Conservation (phyloP, 2,113 vertebrate species). For the Otis tarda region DNA sequence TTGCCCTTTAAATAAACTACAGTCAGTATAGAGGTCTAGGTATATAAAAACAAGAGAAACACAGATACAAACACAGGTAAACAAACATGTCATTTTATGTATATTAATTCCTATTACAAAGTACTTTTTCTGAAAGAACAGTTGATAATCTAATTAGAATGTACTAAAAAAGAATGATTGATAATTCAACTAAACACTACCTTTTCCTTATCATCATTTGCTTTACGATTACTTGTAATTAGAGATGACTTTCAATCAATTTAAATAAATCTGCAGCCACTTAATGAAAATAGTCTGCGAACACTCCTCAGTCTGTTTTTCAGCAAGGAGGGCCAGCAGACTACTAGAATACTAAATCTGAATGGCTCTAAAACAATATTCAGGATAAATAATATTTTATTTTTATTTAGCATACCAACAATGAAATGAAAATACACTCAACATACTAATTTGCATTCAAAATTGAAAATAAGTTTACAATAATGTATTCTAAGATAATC, state of each 20-base stretch:
- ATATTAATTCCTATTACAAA: neutral
- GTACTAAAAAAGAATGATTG: neutral
- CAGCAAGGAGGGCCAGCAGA: slow-evolving; percentile 1
- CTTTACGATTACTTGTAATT: slow-evolving; percentile 51
- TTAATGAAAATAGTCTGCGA: slow-evolving; percentile 8
- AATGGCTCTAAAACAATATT: neutral
- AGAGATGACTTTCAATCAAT: slow-evolving; percentile 19
- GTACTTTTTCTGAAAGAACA: neutral
- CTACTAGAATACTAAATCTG: neutral
- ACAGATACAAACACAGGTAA: neutral
- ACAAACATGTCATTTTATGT: neutral
- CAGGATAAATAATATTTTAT: neutral
- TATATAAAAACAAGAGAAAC: neutral
- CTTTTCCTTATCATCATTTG: slow-evolving; percentile 7
- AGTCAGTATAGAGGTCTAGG: neutral
- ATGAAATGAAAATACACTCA: neutral
- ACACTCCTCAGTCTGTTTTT: neutral
- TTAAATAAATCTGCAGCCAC: slow-evolving; percentile 28
- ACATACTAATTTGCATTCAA: neutral
- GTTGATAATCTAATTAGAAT: slow-evolving; percentile 11
- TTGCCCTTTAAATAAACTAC: neutral
- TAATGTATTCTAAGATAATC: neutral
- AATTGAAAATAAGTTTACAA: slow-evolving; percentile 17
- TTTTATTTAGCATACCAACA: neutral
- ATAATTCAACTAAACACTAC: neutral